phyloP scores from a whole-genome alignment of 1,140 invertebrate species.

The Hermatobates lingyangjiaoensis region DNA sequence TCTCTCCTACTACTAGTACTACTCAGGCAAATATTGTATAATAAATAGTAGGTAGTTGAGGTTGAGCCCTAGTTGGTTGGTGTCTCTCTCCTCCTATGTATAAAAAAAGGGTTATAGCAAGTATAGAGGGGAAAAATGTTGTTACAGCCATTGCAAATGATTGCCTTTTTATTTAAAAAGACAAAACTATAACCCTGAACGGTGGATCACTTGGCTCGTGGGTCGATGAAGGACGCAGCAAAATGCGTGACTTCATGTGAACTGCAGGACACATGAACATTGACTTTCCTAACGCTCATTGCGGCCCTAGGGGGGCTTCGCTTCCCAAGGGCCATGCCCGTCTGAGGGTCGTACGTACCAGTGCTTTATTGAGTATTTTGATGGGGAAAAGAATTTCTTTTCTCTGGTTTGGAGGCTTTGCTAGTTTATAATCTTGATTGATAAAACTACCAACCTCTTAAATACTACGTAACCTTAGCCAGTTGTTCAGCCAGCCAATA shows the following conservation, averaged over 20 bases:
- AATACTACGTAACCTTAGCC: too few relatives aligned
- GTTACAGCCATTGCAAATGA: not conserved
- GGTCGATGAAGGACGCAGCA: constrained; percentile 67
- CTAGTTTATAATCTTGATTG: too few relatives aligned
- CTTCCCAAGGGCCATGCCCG: constrained; percentile 31
- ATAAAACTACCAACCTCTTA: too few relatives aligned
- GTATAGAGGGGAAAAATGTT: too few relatives aligned
- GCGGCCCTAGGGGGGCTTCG: constrained; percentile 33
- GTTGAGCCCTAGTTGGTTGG: not conserved
- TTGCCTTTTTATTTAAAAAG: not conserved
- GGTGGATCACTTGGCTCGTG: constrained; percentile 54
- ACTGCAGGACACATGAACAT: constrained; percentile 65
- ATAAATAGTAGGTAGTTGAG: not conserved
- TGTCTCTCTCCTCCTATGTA: not conserved
- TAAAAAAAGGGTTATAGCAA: too few relatives aligned
- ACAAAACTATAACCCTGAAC: constrained; percentile 26
- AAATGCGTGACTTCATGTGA: constrained; percentile 57
- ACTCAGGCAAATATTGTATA: not conserved
- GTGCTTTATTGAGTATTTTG: too few relatives aligned
- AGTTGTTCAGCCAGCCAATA: too few relatives aligned
- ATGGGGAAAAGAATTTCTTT: too few relatives aligned
- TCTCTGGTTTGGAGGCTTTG: too few relatives aligned
- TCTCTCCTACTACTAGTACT: not conserved
- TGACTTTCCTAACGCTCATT: constrained; percentile 63
- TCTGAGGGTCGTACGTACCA: constrained; percentile 28